These are phyloP conservation scores for Drosophila sp. DNA, from an alignment of 1,140 invertebrate genomes.

Conservation along the genomic window DNA sequence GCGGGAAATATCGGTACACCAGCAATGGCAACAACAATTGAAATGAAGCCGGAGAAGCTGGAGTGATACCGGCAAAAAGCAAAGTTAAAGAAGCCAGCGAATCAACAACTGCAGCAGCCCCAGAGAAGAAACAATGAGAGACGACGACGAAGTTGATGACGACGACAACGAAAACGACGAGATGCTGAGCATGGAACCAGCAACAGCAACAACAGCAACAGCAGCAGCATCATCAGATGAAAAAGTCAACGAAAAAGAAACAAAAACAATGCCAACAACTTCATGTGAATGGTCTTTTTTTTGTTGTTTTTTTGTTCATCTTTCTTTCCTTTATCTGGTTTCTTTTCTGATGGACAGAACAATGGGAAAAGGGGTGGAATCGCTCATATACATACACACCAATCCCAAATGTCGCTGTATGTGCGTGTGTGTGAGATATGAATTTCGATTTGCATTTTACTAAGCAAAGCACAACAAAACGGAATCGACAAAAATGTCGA, in stretches of 20 bases:
- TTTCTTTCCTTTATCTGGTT: constrained; percentile 31
- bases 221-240: constrained; percentile 25
- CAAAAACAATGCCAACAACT: constrained; percentile 34
- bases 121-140: constrained; percentile 59
- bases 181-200: constrained; percentile 39
- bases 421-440: constrained; percentile 51
- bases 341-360: constrained; percentile 80
- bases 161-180: constrained; percentile 44
- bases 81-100: constrained; percentile 34
- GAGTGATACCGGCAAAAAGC: constrained; percentile 20
- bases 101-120: constrained; percentile 48
- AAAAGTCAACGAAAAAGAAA: constrained; percentile 64
- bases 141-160: constrained; percentile 28
- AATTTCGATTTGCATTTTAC: constrained; percentile 82
- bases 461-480: constrained; percentile 59
- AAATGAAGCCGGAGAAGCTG: constrained; percentile 48
- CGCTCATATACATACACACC: constrained; percentile 39
- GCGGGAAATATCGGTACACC: constrained; percentile 18
- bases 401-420: background rate
- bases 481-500: constrained; percentile 77
- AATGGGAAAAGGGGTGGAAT: constrained; percentile 82
- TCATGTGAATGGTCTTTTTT: constrained; percentile 47
- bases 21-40: constrained; percentile 33
- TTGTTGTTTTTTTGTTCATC: constrained; percentile 20
- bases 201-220: constrained; percentile 13